phyloP scores from a whole-genome alignment of 2,797 vertebrate species.

The Acanthurus lineatus region DNA sequence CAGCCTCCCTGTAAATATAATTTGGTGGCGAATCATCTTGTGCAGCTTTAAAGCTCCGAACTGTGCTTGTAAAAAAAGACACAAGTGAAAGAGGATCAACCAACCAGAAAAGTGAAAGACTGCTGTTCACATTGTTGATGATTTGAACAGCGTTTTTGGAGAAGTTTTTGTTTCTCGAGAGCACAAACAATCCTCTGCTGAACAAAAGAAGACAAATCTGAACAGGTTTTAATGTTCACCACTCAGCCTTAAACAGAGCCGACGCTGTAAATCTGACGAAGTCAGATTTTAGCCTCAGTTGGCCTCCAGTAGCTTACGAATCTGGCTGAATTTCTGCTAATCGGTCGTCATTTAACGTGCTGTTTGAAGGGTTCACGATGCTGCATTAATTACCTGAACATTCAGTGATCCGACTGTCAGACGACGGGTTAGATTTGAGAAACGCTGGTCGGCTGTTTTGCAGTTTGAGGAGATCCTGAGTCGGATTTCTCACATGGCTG shows the following conservation, averaged over 20 bases:
- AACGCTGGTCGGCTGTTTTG: not conserved
- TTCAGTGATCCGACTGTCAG: not conserved
- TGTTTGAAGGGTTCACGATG: not conserved
- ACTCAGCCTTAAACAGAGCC: not conserved
- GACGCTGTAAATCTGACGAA: not conserved
- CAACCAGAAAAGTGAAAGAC: slow-evolving; percentile 23
- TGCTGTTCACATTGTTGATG: slow-evolving; percentile 9
- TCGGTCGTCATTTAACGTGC: not conserved
- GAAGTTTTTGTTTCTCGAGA: slow-evolving; percentile 44
- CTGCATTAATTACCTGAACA: not conserved
- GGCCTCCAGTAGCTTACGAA: not conserved
- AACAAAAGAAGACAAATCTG: slow-evolving; percentile 40
- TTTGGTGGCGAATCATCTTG: slow-evolving; percentile 41
- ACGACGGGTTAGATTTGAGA: not conserved
- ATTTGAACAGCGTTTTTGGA: slow-evolving; percentile 68
- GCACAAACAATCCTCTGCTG: slow-evolving; percentile 11
- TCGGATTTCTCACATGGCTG: not conserved
- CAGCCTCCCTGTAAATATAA: slow-evolving; percentile 57
- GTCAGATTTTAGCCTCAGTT: not conserved
- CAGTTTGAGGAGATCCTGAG: not conserved
- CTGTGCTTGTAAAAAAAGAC: slow-evolving; percentile 61
- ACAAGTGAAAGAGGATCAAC: slow-evolving; percentile 54
- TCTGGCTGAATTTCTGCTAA: not conserved
- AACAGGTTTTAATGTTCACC: slow-evolving; percentile 73
- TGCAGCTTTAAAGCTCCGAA: slow-evolving; percentile 62